phyloP scores from a whole-genome alignment of 2,888 invertebrate genomes.

The Heliconius charithonia region DNA sequence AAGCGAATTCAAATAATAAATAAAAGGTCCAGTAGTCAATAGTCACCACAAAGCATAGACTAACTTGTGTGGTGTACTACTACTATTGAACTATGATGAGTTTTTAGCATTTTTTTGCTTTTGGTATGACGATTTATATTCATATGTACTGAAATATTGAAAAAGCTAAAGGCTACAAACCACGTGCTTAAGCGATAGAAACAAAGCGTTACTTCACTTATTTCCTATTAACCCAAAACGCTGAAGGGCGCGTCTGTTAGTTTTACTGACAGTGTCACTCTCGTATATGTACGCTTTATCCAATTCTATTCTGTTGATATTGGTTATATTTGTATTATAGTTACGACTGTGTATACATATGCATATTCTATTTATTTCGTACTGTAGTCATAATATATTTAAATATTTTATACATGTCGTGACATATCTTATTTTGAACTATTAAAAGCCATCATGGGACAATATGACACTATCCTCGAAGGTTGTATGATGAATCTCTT shows the following conservation, averaged over 20 bases:
- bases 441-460: no score
- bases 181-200: slow-evolving; percentile 1
- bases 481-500: no score
- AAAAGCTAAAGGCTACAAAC: background rate
- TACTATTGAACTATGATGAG: background rate
- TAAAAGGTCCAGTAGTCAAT: background rate
- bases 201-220: background rate
- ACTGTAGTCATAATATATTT: no score
- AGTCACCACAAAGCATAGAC: no score
- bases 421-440: no score
- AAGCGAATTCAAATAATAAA: background rate
- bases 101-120: slow-evolving; percentile 1
- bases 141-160: background rate
- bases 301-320: slow-evolving; percentile 1
- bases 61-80: background rate
- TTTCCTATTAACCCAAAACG: slow-evolving; percentile 17
- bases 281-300: slow-evolving; percentile 11
- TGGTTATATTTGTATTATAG: background rate
- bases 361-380: no score
- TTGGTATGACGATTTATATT: background rate
- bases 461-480: no score
- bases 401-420: no score
- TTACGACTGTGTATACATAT: no score
- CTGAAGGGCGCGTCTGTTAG: slow-evolving; percentile 19
- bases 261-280: slow-evolving; percentile 25